phyloP scores from a whole-genome alignment of 2,888 invertebrate species.

The Lithophane ornitopus region DNA sequence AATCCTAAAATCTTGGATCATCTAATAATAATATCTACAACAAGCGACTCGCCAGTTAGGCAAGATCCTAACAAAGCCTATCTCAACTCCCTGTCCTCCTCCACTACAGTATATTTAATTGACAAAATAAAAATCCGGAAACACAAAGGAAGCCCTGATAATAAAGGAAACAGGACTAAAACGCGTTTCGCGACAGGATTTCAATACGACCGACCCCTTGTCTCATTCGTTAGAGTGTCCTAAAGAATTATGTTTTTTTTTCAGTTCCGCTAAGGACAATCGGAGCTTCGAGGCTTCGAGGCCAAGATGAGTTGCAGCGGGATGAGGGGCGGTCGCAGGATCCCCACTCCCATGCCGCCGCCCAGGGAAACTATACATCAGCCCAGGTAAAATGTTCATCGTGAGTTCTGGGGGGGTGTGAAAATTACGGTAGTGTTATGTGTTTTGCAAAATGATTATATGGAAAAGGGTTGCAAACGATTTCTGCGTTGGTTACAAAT shows the following conservation, averaged over 20 bases:
- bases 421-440: constrained; percentile 19
- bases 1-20: not conserved
- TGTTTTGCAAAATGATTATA: constrained; percentile 15
- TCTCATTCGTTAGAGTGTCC: constrained; percentile 76
- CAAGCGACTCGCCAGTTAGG: not conserved
- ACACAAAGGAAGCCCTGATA: constrained; percentile 46
- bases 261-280: constrained; percentile 76
- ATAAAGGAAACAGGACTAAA: constrained; percentile 49
- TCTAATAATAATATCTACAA: not conserved
- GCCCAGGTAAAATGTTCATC: constrained; percentile 66
- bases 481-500: not conserved
- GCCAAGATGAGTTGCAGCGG: constrained; percentile 80
- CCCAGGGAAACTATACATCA: constrained; percentile 74
- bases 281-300: constrained; percentile 64
- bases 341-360: constrained; percentile 88
- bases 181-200: constrained; percentile 53
- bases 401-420: constrained; percentile 23
- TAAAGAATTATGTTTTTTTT: constrained; percentile 68
- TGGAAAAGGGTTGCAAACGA: not conserved
- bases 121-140: constrained; percentile 55
- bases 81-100: constrained; percentile 13
- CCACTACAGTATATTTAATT: constrained; percentile 54
- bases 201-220: constrained; percentile 66
- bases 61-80: constrained; percentile 35
- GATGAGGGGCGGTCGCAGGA: constrained; percentile 82